Base-by-base conservation (phyloP, 2,113 vertebrate species). In the Paedocypris sp. region DNA sequence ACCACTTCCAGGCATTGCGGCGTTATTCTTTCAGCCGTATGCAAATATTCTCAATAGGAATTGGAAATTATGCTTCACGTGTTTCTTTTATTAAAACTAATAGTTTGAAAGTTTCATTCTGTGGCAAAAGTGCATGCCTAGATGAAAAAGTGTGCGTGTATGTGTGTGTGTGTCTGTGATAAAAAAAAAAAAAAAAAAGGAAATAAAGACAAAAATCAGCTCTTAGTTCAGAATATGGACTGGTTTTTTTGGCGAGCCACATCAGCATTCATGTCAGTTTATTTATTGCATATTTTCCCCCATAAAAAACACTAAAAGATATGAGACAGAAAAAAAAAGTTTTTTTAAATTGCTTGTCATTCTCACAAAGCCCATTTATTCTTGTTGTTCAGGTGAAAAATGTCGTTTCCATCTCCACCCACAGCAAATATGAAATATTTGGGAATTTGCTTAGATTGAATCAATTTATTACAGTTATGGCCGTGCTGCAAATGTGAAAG, bases 381-480 rank as follows among this genome's bases (percentile, higher is more conserved):
- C 62, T 47, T 43, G 52, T 73, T 66, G 45, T 69, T 62, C 52
- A 26, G 20, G 22, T 50, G 68, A 63, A 16, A 28, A 9, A 25
- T 15, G 23, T 10, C 47, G 31, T 62, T 49, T 31, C 46, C 54
- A 31, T 43, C 54, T 64, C 47, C 57, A 22, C 60, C 66, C 36
- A 25, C 60, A 13, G 42, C 39, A 49, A 41, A 39, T 58, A 61
- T 78, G 58, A 66, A 74, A 71, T 72, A 69, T 16, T n/a, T 9
- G 61, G 31, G 46, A 74, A 68, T 39, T 51, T 62, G 22, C 36
- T 26, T 62, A 41, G 46, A 59, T 57, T 64, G 53, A 38, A 36
- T 28, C 48, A 61, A 71, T 72, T 67, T 73, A 45, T 80, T 72
- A 69, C 59, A 62, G 46, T 73, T 66, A 51, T 8, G n/a, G 19